Evolutionary conservation across 2,113 vertebrate genomes (phyloP).

Genomic region (Anser brachyrhynchus): DNA sequence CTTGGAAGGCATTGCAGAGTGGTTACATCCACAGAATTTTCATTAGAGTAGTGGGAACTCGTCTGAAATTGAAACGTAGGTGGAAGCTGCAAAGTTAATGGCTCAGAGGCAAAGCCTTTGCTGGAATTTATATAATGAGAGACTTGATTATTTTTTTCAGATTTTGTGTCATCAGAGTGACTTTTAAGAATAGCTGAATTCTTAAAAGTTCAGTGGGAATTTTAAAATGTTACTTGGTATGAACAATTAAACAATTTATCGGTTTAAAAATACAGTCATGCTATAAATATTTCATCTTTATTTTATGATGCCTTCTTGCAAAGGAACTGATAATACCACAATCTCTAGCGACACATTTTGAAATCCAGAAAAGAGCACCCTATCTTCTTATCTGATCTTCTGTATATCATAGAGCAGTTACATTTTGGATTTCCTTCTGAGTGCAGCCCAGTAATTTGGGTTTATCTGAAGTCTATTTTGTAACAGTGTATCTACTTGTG

Average conservation of each 20-base stretch:
- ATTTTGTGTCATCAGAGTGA: background rate
- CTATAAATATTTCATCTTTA: background rate
- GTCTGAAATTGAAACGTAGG: background rate
- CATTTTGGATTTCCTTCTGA: background rate
- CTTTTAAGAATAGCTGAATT: background rate
- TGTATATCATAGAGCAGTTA: background rate
- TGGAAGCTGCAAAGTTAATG: background rate
- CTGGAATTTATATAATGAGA: background rate
- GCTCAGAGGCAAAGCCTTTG: background rate
- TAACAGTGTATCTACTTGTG: background rate
- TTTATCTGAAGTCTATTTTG: background rate
- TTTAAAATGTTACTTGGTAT: background rate
- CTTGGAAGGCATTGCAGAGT: background rate
- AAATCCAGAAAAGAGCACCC: background rate
- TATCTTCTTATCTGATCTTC: background rate
- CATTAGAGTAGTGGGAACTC: background rate
- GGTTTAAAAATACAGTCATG: background rate
- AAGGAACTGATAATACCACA: background rate
- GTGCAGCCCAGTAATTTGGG: background rate
- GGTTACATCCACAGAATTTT: background rate
- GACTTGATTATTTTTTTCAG: background rate
- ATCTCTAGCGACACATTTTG: slow-evolving; percentile 6
- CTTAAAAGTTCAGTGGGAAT: background rate
- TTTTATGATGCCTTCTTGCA: background rate
- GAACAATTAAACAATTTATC: background rate